Percentiles rank a stretch among this genome's conserved stretches.
These are phyloP conservation scores for Caenorhabditis afra DNA, from an alignment of 2,888 invertebrate species.

Conservation along the genomic window DNA sequence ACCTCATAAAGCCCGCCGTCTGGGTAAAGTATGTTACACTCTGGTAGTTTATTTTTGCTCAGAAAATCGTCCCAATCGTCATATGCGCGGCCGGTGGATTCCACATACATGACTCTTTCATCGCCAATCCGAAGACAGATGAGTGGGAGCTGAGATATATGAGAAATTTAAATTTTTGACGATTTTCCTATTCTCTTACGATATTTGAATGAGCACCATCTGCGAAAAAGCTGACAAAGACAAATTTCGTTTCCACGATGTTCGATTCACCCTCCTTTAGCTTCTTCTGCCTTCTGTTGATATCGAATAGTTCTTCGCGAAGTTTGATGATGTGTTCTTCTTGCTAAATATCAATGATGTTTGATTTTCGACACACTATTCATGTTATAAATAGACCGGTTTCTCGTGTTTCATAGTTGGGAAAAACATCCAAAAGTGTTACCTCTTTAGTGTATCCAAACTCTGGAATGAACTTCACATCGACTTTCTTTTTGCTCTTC, in stretches of 20 bases:
- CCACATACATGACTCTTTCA: conserved; percentile 44
- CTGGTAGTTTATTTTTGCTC: conserved; percentile 57
- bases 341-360: conserved; percentile 29
- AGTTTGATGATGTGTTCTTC: conserved; percentile 57
- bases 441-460: conserved; percentile 61
- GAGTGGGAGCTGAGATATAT: conserved; percentile 45
- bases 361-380: background rate
- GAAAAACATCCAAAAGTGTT: background rate
- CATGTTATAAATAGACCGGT: background rate
- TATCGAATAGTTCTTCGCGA: conserved; percentile 54
- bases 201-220: conserved; percentile 58
- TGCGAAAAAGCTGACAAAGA: conserved; percentile 56
- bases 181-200: too few relatives aligned
- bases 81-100: conserved; percentile 58
- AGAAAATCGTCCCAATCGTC: conserved; percentile 63
- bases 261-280: conserved; percentile 48
- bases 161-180: background rate
- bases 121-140: conserved; percentile 51
- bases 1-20: conserved; percentile 58
- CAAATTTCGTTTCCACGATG: conserved; percentile 58
- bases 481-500: conserved; percentile 42
- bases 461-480: conserved; percentile 46
- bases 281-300: conserved; percentile 51
- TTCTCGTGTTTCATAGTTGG: too few relatives aligned
- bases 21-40: conserved; percentile 57